Evolutionary conservation across 2,113 vertebrate species (phyloP).

Genomic region (Melanocharis versteri): DNA sequence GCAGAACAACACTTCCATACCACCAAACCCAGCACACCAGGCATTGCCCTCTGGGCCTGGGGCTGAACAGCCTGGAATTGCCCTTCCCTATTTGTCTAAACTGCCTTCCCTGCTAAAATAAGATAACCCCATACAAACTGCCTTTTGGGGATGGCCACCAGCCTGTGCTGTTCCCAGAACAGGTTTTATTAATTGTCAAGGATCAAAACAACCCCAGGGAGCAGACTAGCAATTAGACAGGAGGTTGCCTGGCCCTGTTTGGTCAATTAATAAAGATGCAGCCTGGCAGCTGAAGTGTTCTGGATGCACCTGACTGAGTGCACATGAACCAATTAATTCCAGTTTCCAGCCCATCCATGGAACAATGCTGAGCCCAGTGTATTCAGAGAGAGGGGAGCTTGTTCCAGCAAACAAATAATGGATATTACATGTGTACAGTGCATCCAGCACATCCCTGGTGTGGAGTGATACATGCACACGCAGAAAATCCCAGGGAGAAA

Average conservation of each 20-base stretch:
- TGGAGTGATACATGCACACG: background rate
- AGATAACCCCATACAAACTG: background rate
- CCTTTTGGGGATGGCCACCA: background rate
- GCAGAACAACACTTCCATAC: background rate
- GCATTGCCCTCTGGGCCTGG: background rate
- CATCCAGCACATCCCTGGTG: background rate
- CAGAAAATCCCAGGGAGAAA: background rate
- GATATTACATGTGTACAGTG: background rate
- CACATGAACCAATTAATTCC: background rate
- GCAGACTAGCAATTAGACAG: background rate
- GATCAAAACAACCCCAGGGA: background rate
- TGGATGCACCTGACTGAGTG: background rate
- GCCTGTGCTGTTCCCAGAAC: background rate
- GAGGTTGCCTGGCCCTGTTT: background rate
- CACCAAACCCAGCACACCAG: background rate
- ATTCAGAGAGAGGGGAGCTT: background rate
- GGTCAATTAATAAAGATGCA: background rate
- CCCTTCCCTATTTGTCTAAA: background rate
- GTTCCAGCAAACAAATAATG: background rate
- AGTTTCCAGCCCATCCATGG: background rate
- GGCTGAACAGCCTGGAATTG: background rate
- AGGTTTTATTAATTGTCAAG: background rate
- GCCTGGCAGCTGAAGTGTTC: background rate
- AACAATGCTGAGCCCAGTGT: accelerated
- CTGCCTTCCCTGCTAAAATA: background rate